These are phyloP conservation scores for Argynnis bischoffii DNA, from an alignment of 2,888 invertebrate species.

Conservation along the genomic window DNA sequence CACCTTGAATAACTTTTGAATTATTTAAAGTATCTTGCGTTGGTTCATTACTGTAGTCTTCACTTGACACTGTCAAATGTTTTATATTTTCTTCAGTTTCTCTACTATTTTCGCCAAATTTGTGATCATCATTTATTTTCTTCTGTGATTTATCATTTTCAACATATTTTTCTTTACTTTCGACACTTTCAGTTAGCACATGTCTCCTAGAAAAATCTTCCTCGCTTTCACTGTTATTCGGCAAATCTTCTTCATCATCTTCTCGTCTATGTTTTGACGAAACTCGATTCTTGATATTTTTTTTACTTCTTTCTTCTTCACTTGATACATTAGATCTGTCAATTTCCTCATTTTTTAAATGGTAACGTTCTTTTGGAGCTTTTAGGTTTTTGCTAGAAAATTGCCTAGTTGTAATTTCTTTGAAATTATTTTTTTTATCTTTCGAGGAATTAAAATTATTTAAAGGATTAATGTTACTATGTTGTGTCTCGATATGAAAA, in stretches of 20 bases:
- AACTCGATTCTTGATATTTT: conserved; percentile 14
- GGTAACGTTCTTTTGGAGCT: conserved; percentile 39
- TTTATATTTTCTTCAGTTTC: conserved; percentile 11
- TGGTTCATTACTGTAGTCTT: conserved; percentile 38
- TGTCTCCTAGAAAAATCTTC: conserved; percentile 6
- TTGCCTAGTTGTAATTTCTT: conserved; percentile 31
- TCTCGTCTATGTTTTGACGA: background rate
- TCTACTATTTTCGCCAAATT: background rate
- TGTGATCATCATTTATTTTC: background rate
- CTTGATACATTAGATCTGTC: conserved; percentile 20
- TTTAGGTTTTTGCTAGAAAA: conserved; percentile 18
- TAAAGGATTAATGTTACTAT: conserved; percentile 44
- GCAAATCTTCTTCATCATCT: background rate
- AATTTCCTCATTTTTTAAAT: conserved; percentile 42
- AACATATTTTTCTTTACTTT: background rate
- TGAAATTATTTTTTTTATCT: conserved; percentile 35
- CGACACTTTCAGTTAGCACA: background rate
- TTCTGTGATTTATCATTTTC: conserved; percentile 1
- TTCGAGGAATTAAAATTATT: conserved; percentile 32
- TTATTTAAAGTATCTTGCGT: conserved; percentile 33
- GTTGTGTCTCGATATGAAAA: conserved; percentile 66
- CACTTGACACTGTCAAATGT: conserved; percentile 17
- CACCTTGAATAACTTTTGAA: conserved; percentile 51
- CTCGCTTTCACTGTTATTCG: background rate
- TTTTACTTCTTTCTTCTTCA: conserved; percentile 16